Conservation (phyloP, 1,140 invertebrate species). For the Drosophila mayri region DNA sequence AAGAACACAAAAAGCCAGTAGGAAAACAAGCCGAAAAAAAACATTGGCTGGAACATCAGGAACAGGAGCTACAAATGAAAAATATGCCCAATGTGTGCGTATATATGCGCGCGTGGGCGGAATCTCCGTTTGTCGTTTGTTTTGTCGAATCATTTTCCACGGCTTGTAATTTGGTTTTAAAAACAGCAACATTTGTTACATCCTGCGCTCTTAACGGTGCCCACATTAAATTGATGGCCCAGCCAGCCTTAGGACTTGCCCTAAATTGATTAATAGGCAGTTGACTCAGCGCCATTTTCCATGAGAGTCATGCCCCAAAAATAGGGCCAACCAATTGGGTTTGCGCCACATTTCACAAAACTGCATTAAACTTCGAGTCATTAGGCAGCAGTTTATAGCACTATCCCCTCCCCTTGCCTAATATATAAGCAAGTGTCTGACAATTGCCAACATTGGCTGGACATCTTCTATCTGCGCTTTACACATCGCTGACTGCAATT, state of each 20-base stretch:
- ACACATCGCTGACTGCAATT: slow-evolving; percentile 68
- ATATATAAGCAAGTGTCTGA: neutral
- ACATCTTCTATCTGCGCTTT: slow-evolving; percentile 69
- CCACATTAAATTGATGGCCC: slow-evolving; percentile 65
- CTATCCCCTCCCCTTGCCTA: neutral
- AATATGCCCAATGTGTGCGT: slow-evolving; percentile 42
- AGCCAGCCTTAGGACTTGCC: slow-evolving; percentile 29
- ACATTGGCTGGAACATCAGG: slow-evolving; percentile 31
- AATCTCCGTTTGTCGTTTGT: slow-evolving; percentile 70
- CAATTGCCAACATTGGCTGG: slow-evolving; percentile 46
- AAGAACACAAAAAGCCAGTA: slow-evolving; percentile 3
- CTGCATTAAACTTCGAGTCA: slow-evolving; percentile 70
- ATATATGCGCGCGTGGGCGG: slow-evolving; percentile 24
- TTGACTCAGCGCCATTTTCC: slow-evolving; percentile 67
- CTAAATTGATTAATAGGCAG: slow-evolving; percentile 78
- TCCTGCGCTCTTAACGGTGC: slow-evolving; percentile 50
- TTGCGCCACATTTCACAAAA: slow-evolving; percentile 62
- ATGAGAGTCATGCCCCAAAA: slow-evolving; percentile 29
- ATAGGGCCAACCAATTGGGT: slow-evolving; percentile 38
- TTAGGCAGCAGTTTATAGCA: slow-evolving; percentile 53
- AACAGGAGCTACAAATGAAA: slow-evolving; percentile 59
- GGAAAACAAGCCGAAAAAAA: neutral
- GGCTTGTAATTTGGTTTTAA: slow-evolving; percentile 64
- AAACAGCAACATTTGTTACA: slow-evolving; percentile 71
- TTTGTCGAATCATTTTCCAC: slow-evolving; percentile 55